Base-by-base conservation (phyloP, 1,140 invertebrate species). In the Drosophila kurseongensis region DNA sequence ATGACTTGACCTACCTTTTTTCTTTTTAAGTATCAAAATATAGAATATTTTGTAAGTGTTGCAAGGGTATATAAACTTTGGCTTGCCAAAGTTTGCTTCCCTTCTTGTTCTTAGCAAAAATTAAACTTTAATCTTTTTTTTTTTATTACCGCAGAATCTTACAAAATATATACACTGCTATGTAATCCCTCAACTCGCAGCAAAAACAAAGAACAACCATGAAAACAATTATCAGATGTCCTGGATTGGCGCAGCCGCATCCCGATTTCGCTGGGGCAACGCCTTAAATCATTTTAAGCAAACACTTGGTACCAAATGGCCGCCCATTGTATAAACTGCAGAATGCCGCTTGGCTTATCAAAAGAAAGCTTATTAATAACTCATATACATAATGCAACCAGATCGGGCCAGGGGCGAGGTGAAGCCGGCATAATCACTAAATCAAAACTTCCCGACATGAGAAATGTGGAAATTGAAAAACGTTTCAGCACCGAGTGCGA, bases 381-480 rank as follows among this genome's bases (percentile, higher is more conserved):
- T 71, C 78, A 82, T 75, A 86, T 72, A 80, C 56, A 75, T 73
- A 65, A 71, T 55, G 65, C 58, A 51, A 32, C 48, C 48, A 51
- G 48, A 35, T 45, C 23, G 48, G 38, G 29, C 38, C 50, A 12
- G 60, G 29, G 50, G 50, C 38, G 18, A n/a, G 58, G 12, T 36
- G 45, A 9, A 45, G 47, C 38, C 60, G 41, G 60, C 63, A 66
- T 79, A 88, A 86, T 86, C 83, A 62, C 79, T 89, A 88, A 88
- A 89, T 88, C 83, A 88, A 80, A 88, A 83, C 60, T 69, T 36
- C 59, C 76, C 72, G 76, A 73, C 83, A 69, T 82, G 69, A 83
- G 84, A 89, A 88, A 89, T 88, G 81, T 80, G 79, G 86, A 89
- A 88, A 88, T 88, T 88, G 83, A 88, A 88, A 88, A 88, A 80